A percentile compares a stretch with the other conserved stretches of the same genome.
These are phyloP conservation scores for Diaphora mendica DNA, from an alignment of 2,888 invertebrate genomes.

Conservation along the genomic window DNA sequence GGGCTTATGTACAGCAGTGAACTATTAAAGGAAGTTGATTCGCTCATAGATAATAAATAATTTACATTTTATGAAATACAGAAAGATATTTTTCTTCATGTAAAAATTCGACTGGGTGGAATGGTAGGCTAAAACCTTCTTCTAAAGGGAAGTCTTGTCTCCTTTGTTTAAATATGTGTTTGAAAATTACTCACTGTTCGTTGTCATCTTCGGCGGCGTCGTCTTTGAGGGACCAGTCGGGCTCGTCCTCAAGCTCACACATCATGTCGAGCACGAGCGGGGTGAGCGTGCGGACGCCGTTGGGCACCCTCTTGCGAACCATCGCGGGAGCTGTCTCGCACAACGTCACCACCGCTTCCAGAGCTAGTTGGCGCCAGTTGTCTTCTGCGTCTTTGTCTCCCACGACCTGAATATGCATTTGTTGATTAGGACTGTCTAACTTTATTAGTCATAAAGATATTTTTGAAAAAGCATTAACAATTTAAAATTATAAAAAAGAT, in stretches of 20 bases:
- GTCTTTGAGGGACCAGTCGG: conserved; percentile 95
- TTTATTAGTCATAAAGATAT: background rate
- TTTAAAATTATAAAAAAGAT: background rate
- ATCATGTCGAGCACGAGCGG: conserved; percentile 96
- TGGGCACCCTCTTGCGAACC: conserved; percentile 96
- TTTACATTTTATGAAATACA: background rate
- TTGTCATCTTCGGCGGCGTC: conserved; percentile 97
- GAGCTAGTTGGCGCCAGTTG: conserved; percentile 94
- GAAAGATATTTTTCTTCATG: background rate
- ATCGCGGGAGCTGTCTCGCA: conserved; percentile 98
- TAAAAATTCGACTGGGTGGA: background rate
- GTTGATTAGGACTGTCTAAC: background rate
- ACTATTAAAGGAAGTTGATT: background rate
- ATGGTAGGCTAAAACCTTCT: too few species aligned
- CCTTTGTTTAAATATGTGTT: background rate
- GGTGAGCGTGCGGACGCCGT: conserved; percentile 92
- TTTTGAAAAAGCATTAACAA: background rate
- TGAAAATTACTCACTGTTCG: conserved; percentile 86
- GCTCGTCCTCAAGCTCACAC: conserved; percentile 97
- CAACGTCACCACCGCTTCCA: conserved; percentile 94
- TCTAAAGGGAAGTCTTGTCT: too few species aligned
- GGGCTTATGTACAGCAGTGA: too few species aligned
- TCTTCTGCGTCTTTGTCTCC: conserved; percentile 90
- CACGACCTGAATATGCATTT: conserved; percentile 82
- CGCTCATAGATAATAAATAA: background rate